Conservation (phyloP, 2,113 vertebrate species). For the Bos javanicus region DNA sequence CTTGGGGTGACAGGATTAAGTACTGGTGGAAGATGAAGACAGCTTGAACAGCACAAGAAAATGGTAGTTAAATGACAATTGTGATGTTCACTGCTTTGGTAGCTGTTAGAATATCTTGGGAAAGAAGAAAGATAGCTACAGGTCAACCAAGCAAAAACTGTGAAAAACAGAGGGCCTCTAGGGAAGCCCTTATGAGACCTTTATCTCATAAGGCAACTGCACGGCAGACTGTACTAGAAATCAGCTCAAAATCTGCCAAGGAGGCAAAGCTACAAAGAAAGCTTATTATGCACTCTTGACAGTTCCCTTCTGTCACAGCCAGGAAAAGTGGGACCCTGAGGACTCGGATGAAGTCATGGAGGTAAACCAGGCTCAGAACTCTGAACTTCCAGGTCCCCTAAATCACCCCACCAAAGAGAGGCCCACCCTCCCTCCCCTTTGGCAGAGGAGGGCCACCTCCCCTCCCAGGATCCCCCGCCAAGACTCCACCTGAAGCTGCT, state of each 20-base stretch:
- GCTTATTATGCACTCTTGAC: neutral
- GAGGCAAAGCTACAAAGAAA: neutral
- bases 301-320: neutral
- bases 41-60: neutral
- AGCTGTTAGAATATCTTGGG: neutral
- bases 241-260: neutral
- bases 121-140: neutral
- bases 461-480: neutral
- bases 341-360: fast-evolving
- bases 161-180: neutral
- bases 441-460: neutral
- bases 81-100: neutral
- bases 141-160: neutral
- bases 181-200: neutral
- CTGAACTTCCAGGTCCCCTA: neutral
- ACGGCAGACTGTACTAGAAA: neutral
- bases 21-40: neutral
- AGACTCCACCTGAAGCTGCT: neutral
- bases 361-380: neutral
- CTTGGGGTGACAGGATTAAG: neutral
- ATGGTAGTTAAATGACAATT: neutral
- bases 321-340: neutral
- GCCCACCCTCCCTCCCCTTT: neutral
- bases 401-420: neutral
- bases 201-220: neutral